A percentile compares a stretch with the other conserved stretches of the same genome.
Evolutionary conservation across 2,888 invertebrate genomes (phyloP).

Genomic region (Mimachlamys varia): DNA sequence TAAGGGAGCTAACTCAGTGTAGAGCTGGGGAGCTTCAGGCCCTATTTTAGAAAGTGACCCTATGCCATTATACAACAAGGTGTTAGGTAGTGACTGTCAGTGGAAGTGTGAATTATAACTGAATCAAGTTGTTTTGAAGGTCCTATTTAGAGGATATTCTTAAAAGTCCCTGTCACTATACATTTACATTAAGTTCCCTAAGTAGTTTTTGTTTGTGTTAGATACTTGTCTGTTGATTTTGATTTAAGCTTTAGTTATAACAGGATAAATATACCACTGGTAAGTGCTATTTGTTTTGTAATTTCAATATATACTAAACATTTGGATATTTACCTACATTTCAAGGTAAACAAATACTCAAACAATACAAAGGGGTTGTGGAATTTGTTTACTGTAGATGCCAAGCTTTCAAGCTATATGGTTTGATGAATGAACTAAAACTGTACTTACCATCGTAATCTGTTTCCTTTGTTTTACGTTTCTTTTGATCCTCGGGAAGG

Average conservation of each 20-base stretch:
- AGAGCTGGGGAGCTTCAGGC: no score
- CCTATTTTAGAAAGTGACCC: no score
- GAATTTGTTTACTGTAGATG: neutral
- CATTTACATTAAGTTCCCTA: neutral
- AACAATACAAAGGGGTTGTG: neutral
- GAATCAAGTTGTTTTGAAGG: neutral
- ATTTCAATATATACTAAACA: neutral
- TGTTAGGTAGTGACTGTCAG: neutral
- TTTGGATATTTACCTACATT: neutral
- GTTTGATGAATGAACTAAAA: neutral
- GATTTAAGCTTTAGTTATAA: neutral
- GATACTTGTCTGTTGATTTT: neutral
- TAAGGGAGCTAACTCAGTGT: no score
- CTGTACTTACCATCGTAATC: conserved; percentile 92
- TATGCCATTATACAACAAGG: neutral
- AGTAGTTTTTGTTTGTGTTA: neutral
- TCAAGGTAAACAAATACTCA: neutral
- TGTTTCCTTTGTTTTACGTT: conserved; percentile 82
- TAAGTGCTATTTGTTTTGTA: conserved; percentile 24
- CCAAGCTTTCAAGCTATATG: neutral
- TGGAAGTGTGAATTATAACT: neutral
- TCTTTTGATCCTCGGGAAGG: conserved; percentile 95
- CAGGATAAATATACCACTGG: neutral
- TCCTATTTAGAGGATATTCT: neutral
- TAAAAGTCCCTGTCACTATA: neutral